Evolutionary conservation across 1,140 invertebrate species (phyloP).

Genomic region (Atta cephalotes): DNA sequence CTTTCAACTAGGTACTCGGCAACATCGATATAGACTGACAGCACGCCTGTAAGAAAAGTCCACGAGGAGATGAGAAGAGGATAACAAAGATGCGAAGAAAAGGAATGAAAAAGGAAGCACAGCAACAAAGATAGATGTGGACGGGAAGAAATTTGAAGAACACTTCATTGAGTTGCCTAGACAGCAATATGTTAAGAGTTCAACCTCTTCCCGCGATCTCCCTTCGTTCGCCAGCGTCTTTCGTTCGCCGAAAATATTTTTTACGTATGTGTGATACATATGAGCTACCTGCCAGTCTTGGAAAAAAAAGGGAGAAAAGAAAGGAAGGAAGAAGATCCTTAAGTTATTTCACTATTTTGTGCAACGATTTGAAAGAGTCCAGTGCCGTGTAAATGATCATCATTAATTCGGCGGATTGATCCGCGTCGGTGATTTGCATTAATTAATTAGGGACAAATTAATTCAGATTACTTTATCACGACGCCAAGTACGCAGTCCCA

Average conservation of each 20-base stretch:
- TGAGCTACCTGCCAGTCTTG: conserved; percentile 50
- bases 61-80: conserved; percentile 48
- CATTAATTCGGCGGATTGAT: conserved; percentile 63
- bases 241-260: conserved; percentile 50
- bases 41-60: conserved; percentile 51
- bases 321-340: conserved; percentile 10
- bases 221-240: conserved; percentile 45
- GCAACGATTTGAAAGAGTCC: conserved; percentile 43
- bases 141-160: conserved; percentile 75
- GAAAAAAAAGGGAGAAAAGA: conserved; percentile 25
- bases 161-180: conserved; percentile 83
- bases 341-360: conserved; percentile 30
- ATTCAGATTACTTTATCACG: conserved; percentile 78
- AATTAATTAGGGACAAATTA: conserved; percentile 75
- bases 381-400: conserved; percentile 63
- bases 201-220: conserved; percentile 66
- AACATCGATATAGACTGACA: conserved; percentile 73
- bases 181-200: conserved; percentile 84
- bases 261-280: conserved; percentile 48
- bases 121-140: conserved; percentile 71
- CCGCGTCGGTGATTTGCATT: conserved; percentile 71
- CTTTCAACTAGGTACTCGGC: conserved; percentile 40
- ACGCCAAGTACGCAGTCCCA: conserved; percentile 57
- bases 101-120: conserved; percentile 66
- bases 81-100: background rate